These are phyloP conservation scores for Pyrrhia umbra DNA, from an alignment of 2,888 invertebrate genomes.

Conservation along the genomic window DNA sequence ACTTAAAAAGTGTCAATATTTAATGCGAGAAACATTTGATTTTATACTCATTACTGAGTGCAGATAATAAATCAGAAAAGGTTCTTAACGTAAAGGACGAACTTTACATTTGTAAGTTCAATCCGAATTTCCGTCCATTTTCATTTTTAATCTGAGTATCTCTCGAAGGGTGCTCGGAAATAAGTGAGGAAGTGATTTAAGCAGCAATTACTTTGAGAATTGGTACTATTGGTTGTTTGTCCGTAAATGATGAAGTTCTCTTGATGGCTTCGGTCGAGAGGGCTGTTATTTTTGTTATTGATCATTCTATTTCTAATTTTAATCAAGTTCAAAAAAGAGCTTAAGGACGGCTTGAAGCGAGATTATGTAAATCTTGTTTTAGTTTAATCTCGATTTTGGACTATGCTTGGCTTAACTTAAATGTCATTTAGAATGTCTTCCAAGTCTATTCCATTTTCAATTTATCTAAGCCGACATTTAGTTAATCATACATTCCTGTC, in stretches of 20 bases:
- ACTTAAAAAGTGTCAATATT: not conserved
- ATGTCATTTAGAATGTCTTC: not conserved
- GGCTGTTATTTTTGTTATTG: not conserved
- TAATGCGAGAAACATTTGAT: not conserved
- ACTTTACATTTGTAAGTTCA: conserved; percentile 9
- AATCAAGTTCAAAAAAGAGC: not conserved
- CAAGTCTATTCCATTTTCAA: not conserved
- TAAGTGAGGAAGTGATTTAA: not conserved
- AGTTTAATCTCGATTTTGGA: not conserved
- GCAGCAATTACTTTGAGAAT: conserved; percentile 33
- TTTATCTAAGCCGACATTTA: no score
- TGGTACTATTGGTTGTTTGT: not conserved
- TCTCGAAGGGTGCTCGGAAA: conserved; percentile 1
- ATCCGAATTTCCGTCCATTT: conserved; percentile 10
- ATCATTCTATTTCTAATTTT: not conserved
- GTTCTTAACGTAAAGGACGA: not conserved
- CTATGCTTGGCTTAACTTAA: not conserved
- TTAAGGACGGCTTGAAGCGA: not conserved
- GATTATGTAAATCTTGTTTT: not conserved
- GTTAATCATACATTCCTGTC: no score
- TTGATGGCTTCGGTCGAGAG: not conserved
- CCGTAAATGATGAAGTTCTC: conserved; percentile 8
- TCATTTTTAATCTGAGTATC: conserved; percentile 31
- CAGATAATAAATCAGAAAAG: conserved; percentile 13
- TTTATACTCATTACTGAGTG: not conserved